phyloP scores from a whole-genome alignment of 2,888 invertebrate genomes.

The Oligia strigilis region DNA sequence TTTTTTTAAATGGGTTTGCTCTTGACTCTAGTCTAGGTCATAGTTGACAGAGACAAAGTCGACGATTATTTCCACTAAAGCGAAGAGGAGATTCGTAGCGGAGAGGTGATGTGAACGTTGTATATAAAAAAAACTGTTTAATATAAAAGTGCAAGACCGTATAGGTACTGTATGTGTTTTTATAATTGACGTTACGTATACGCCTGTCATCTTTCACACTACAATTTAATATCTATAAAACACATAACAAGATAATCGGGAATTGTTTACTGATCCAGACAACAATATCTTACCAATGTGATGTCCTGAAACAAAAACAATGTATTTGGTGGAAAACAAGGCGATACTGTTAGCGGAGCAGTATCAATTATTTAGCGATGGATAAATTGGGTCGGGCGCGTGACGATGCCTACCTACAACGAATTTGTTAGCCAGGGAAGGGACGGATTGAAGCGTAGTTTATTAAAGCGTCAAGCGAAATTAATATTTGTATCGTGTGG shows the following conservation, averaged over 20 bases:
- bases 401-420: conserved; percentile 60
- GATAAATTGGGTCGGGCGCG: conserved; percentile 66
- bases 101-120: too few species aligned
- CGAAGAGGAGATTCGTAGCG: too few species aligned
- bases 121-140: too few species aligned
- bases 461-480: neutral
- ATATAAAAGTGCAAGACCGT: too few species aligned
- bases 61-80: too few species aligned
- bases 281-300: conserved; percentile 23
- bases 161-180: neutral
- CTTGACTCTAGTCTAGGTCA: too few species aligned
- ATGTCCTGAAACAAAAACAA: conserved; percentile 34
- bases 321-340: conserved; percentile 43
- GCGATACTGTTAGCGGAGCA: conserved; percentile 45
- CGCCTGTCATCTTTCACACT: neutral
- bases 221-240: neutral
- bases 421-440: conserved; percentile 57
- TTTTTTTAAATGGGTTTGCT: too few species aligned
- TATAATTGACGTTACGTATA: neutral
- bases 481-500: neutral
- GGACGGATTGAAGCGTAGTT: conserved; percentile 16
- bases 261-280: conserved; percentile 3
- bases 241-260: neutral
- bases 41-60: too few species aligned
- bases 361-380: conserved; percentile 70